Base-by-base conservation (phyloP, 64 coral and sea anemone genomes). In the Hydrozoanthus tunicans region DNA sequence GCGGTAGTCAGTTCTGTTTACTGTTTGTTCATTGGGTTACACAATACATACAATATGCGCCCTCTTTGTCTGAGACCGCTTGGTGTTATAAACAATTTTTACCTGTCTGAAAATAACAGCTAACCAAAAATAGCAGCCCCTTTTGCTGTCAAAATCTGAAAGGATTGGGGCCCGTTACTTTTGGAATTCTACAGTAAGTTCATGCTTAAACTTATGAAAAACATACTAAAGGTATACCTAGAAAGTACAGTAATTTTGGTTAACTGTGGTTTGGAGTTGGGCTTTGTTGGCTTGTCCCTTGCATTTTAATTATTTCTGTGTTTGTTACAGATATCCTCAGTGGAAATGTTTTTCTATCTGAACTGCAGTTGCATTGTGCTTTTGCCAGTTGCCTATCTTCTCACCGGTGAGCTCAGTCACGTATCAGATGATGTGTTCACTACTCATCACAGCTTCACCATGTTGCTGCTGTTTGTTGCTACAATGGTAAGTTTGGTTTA, bases 351-450 rank as follows among this genome's bases (percentile, higher is more conserved):
- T 5, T 85, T 85, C 56, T 85, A 69, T 53, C 15, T 85, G 15
- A 85, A 85, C 64, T 85, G 62, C n/a, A 15, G 43, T 56, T 57
- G 81, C 56, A 64, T 67, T 70, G 51, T 85, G 32, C 43, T 70
- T 69, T 23, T 85, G 69, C 81, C 81, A 52, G 20, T 85, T 85
- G 62, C 15, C 8, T 85, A 69, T 69, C 14, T 67, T 17, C 43
- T 85, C 51, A 85, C 81, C 56, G 81, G 64, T 69, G 81, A 84
- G 43, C 51, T 84, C 15, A 84, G 64, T 6, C 54, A 15, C 17
- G 5, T 70, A 70, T 69, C 13, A 55, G 69, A 53, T 52, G 62
- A 85, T 13, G 10, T 3, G 17, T 51, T 84, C 51, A 51, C 66
- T 3, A 5, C 6, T n/a, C 15, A 14, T 55, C 15, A 70, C 53